A percentile compares a stretch with the other conserved stretches of the same genome.
These are phyloP conservation scores for Heliothis peltigera DNA, from an alignment of 2,888 invertebrate species.

Conservation along the genomic window DNA sequence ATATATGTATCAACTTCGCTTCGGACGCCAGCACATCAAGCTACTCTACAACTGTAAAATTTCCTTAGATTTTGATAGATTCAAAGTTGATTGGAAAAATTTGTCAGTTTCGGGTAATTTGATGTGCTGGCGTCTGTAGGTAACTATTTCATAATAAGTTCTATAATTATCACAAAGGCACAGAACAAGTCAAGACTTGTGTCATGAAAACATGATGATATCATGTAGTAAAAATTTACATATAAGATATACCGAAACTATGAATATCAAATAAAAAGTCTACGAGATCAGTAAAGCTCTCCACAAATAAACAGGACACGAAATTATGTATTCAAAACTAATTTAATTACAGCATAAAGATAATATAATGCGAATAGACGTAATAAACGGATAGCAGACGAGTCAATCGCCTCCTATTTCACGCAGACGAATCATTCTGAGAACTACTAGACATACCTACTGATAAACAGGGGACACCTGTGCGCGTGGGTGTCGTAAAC, in stretches of 20 bases:
- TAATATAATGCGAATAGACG: constrained; percentile 43
- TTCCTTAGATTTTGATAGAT: too few species aligned
- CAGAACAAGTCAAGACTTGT: constrained; percentile 19
- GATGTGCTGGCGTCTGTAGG: too few species aligned
- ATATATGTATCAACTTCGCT: constrained; percentile 1
- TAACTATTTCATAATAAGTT: constrained; percentile 8
- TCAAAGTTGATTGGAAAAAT: too few species aligned
- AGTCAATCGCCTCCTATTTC: constrained; percentile 60
- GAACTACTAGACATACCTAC: constrained; percentile 65
- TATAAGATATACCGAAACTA: not conserved
- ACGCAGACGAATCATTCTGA: constrained; percentile 53
- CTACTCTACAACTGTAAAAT: too few species aligned
- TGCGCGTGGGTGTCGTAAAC: constrained; percentile 53
- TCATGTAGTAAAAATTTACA: constrained; percentile 15
- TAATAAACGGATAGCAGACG: constrained; percentile 40
- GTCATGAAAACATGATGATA: constrained; percentile 1
- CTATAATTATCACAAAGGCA: constrained; percentile 9
- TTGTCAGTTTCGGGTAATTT: too few species aligned
- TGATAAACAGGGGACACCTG: constrained; percentile 73
- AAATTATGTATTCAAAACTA: constrained; percentile 40
- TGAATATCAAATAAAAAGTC: constrained; percentile 36
- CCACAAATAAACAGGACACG: constrained; percentile 28
- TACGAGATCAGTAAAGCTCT: constrained; percentile 17
- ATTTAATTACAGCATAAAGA: constrained; percentile 45
- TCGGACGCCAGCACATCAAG: too few species aligned